Base-by-base conservation (phyloP, 1,140 invertebrate genomes). In the Neotoxoptera formosana region DNA sequence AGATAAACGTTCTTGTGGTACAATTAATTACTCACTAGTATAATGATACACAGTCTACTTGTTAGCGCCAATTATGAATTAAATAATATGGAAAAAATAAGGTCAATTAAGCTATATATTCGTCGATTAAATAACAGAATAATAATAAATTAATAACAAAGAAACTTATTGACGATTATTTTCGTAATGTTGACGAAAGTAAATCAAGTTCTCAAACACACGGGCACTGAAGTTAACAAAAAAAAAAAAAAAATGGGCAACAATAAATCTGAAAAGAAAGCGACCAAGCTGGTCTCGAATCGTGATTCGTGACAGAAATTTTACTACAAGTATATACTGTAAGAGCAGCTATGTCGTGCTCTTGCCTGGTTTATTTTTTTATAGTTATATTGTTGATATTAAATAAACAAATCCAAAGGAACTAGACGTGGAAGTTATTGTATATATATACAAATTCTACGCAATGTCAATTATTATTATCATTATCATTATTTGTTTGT, bases 401-500 rank as follows among this genome's bases (percentile, higher is more conserved):
- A n/a, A n/a, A 87, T 87, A 48, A n/a, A 47, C 23, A 86, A 86
- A 47, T n/a, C 47, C 41, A 47, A 87, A 87, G 30, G 14, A 17
- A 30, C 45, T 47, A 47, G 84, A 45, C 21, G 23, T 25, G 9
- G 23, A 87, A 47, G 45, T 87, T 20, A 83, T 87, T 87, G 47
- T 87, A 9, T 30, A 30, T 47, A 86, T 84, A n/a, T 11, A 53
- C 51, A 48, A 87, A 30, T 87, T 87, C 25, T 11, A 20, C 30
- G 41, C 45, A 48, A 47, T 47, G 84, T 48, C 84, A 87, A 87
- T 87, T 87, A 36, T 87, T 87, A 67, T 67, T 67, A n/a, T 67
- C 60, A 67, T 86, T 86, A 86, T 47, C 25, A 86, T 86, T 86
- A 86, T 86, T 86, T 86, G 84, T 87, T 47, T 87, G 41, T 47